Conservation (phyloP, 2,113 vertebrate genomes). For the Clupea harengus region DNA sequence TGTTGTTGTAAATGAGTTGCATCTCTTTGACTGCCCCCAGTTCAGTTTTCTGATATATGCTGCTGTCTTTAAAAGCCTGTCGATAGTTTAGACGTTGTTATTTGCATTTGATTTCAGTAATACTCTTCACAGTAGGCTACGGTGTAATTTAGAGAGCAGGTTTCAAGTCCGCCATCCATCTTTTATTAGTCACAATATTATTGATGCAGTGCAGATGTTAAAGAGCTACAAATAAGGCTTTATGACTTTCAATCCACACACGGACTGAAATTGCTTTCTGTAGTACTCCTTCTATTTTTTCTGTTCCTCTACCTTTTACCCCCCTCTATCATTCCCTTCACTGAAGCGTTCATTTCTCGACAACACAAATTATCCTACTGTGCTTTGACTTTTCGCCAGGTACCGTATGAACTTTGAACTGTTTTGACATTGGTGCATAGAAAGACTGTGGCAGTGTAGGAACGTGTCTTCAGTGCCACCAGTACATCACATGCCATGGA, state of each 20-base stretch:
- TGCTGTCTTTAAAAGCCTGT: not conserved
- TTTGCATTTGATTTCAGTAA: conserved; percentile 7
- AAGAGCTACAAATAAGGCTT: not conserved
- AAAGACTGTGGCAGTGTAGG: not conserved
- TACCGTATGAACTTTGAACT: not conserved
- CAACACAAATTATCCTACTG: not conserved
- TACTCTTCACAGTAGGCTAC: not conserved
- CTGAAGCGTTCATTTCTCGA: not conserved
- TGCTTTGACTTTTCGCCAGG: not conserved
- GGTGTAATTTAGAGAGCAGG: not conserved
- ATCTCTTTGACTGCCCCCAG: not conserved
- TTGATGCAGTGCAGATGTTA: not conserved
- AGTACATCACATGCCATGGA: not conserved
- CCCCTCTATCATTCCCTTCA: not conserved
- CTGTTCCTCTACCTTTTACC: not conserved
- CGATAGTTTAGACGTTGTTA: not conserved
- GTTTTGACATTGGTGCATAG: not conserved
- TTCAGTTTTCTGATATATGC: no score
- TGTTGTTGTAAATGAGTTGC: not conserved
- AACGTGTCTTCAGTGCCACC: not conserved
- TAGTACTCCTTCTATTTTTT: not conserved
- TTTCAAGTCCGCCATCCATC: not conserved
- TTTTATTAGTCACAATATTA: not conserved
- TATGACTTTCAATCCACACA: not conserved
- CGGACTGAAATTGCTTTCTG: not conserved